These are phyloP conservation scores for Ips typographus DNA, from an alignment of 1,140 invertebrate genomes.

Conservation along the genomic window DNA sequence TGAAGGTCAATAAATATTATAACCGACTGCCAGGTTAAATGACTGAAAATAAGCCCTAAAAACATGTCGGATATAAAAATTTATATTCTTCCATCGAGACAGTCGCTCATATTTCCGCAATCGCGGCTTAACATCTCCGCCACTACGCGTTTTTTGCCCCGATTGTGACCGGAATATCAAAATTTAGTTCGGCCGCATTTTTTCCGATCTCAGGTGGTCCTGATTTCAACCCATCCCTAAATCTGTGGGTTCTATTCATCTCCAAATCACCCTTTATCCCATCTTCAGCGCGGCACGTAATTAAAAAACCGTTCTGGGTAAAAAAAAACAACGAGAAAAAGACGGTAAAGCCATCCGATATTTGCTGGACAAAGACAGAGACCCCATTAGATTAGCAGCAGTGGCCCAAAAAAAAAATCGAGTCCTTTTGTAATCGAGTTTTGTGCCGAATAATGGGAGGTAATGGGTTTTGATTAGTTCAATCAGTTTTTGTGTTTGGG, in stretches of 20 bases:
- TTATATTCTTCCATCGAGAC: conserved; percentile 19
- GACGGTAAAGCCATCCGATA: not conserved
- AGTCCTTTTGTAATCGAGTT: conserved; percentile 9
- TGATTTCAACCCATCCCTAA: conserved; percentile 7
- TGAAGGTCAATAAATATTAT: conserved; percentile 7
- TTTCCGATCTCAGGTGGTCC: not conserved
- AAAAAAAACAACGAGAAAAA: not conserved
- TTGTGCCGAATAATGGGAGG: conserved; percentile 19
- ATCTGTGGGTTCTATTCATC: conserved; percentile 16
- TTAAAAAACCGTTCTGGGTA: conserved; percentile 8
- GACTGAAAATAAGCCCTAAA: conserved; percentile 11
- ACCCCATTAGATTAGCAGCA: not conserved
- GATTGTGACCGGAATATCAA: conserved; percentile 1
- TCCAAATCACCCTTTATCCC: conserved; percentile 7
- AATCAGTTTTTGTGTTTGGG: conserved; percentile 13
- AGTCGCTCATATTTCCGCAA: conserved; percentile 15
- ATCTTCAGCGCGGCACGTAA: conserved; percentile 3
- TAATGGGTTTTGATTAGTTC: conserved; percentile 23
- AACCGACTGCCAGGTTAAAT: not conserved
- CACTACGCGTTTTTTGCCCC: not conserved
- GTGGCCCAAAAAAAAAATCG: not conserved
- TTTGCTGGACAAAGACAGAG: conserved; percentile 4
- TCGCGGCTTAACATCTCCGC: conserved; percentile 11
- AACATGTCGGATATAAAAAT: conserved; percentile 15
- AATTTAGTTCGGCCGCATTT: not conserved